Evolutionary conservation across 2,797 vertebrate genomes (phyloP).

Genomic region (Arctocebus calabarensis): DNA sequence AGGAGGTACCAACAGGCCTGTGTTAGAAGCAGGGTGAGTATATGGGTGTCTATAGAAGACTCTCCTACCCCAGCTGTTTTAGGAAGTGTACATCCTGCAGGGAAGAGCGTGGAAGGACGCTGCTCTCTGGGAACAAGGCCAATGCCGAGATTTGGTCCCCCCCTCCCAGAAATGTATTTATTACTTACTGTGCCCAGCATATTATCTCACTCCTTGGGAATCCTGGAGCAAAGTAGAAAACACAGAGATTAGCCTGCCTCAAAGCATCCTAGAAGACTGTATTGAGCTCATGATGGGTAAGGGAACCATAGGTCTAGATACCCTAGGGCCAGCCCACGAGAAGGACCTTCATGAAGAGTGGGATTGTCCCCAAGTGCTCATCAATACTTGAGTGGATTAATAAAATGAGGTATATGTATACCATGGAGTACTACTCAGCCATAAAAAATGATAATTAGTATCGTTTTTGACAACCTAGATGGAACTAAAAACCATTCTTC

Average conservation of each 20-base stretch:
- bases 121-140: not conserved
- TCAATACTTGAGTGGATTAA: no score
- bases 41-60: not conserved
- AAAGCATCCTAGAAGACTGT: not conserved
- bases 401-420: no score
- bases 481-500: no score
- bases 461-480: no score
- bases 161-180: not conserved
- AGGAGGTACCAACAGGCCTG: not conserved
- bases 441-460: no score
- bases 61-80: not conserved
- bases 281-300: not conserved
- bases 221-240: not conserved
- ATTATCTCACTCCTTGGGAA: not conserved
- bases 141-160: not conserved
- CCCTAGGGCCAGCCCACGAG: not conserved
- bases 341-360: not conserved
- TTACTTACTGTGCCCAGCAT: not conserved
- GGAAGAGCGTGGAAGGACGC: not conserved
- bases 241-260: not conserved
- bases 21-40: not conserved
- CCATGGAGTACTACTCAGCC: no score
- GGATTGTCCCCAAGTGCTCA: no score
- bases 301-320: not conserved
- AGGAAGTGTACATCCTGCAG: not conserved